Evolutionary conservation across 2,113 vertebrate genomes (phyloP), one percentile per base, ranked within the genome.

Genomic region (Anser cygnoides): DNA sequence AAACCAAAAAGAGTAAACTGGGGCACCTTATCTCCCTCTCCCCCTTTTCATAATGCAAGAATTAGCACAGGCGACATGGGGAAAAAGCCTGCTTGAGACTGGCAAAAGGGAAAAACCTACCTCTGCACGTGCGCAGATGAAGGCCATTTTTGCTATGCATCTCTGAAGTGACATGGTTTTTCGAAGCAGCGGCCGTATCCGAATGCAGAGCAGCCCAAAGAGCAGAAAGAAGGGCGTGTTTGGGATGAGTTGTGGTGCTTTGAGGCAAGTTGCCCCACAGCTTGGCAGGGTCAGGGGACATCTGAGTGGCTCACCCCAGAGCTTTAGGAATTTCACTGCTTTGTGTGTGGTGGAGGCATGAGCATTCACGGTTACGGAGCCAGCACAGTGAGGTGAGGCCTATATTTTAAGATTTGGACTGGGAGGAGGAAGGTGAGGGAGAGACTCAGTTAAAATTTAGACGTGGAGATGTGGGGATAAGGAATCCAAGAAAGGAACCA

Each of bases 121-220:
- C 39, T 78, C 6, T 33, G 26, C 0, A 0, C n/a, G 5, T 43
- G 22, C 76, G 31, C 39, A 65, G 52, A 43, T 79, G 76, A 58
- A 90, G 39, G 14, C 31, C 0, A 0, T 59, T 78, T 70, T n/a
- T 77, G 3, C 31, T 58, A 0, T 0, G 1, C 6, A 20, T 39
- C 41, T 57, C 29, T 76, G 54, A 73, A 50, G 28, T 37, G 37
- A 50, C 46, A 26, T 44, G 65, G 18, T 84, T 87, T 81, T 84
- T n/a, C 19, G 22, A 37, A 83, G 82, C 19, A 19, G 9, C 50
- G 41, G 4, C 31, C 4, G 3, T 86, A 83, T 83, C 54, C 55
- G 26, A 72, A 58, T 20, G 22, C 11, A 74, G 43, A 61, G 11
- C 23, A 43, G 35, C 43, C 17, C 55, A 29, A 58, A 7, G 13